Base-by-base conservation (phyloP, 1,140 invertebrate genomes). In the Penaeus vannamei region DNA sequence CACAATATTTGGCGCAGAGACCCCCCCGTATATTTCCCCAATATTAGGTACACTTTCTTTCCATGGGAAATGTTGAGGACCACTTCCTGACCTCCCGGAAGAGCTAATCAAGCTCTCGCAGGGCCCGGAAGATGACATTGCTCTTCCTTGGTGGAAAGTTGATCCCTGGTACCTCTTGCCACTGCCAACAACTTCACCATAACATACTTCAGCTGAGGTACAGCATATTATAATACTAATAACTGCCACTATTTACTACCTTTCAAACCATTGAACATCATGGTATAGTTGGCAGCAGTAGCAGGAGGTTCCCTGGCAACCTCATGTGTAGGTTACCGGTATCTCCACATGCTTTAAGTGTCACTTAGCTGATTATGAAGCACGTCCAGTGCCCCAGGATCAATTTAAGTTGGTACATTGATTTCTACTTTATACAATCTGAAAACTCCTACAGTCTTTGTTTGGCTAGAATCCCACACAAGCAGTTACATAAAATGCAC, bases 41-140 rank as follows among this genome's bases (percentile, higher is more conserved):
- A 90, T 90, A 90, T 90, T 90, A 90, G 88, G 88, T 90, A 90
- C 88, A 90, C 88, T 90, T 90, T 86, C 84, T 90, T 90, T 86
- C 88, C 84, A 85, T 85, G 88, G 88, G 84, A 90, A 90, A 90
- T 90, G 88, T 82, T 83, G 84, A 90, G 88, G 88, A 90, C 84
- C 79, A 36, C 84, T 86, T 86, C 88, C 88, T 83, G 84, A 69
- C 84, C 87, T 69, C 62, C 86, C 87, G 36, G 81, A 85, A 85
- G 82, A 84, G 82, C 82, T 84, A 36, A 59, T 46, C 29, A 80
- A 86, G 85, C 85, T 86, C 76, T 80, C 84, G 84, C 84, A 76
- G 84, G 69, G 84, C 84, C 84, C 84, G 84, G 86, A 87, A 87
- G 62, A 87, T 82, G 86, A 87, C 86, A 53, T 81, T 87, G 86